Conservation (phyloP, 2,113 vertebrate genomes). For the Podiceps cristatus region DNA sequence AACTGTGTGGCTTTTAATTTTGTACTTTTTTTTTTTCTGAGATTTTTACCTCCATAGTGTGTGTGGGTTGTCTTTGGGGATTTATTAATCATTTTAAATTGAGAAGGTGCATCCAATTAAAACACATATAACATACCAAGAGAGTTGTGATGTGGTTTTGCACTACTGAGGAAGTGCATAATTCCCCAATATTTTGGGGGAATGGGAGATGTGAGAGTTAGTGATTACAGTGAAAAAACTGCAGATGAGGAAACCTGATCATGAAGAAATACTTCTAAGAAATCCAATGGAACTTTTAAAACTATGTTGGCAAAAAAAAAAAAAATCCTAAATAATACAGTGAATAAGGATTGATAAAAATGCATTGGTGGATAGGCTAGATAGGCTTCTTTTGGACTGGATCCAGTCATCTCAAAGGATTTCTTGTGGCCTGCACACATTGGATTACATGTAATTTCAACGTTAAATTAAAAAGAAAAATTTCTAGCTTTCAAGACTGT, state of each 20-base stretch:
- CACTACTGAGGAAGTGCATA: accelerated
- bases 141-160: background rate
- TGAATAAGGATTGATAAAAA: background rate
- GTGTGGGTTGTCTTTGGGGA: background rate
- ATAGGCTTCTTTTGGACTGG: background rate
- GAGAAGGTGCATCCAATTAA: background rate
- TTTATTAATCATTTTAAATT: background rate
- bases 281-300: background rate
- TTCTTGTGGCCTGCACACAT: background rate
- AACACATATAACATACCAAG: background rate
- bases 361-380: background rate
- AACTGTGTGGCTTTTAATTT: too few species aligned
- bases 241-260: background rate
- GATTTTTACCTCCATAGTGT: background rate
- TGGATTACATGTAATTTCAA: background rate
- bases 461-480: background rate
- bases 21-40: background rate
- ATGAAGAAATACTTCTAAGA: background rate
- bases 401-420: background rate
- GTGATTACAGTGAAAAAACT: background rate
- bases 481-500: background rate
- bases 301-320: background rate
- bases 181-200: background rate
- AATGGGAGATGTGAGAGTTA: background rate
- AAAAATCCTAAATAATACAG: background rate